Conservation (phyloP, 2,113 vertebrate genomes). For the Meriones unguiculatus region DNA sequence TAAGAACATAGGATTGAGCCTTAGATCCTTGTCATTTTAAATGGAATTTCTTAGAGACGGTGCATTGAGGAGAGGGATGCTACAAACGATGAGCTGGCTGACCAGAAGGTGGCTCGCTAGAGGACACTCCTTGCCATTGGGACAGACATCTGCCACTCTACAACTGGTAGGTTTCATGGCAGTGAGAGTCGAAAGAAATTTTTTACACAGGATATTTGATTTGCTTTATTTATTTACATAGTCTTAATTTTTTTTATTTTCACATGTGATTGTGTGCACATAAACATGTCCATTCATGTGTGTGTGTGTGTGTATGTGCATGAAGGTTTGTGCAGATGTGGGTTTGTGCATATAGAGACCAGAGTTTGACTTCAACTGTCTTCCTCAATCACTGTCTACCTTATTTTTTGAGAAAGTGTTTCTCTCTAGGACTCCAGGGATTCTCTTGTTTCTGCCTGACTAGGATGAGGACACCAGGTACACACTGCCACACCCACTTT, state of each 20-base stretch:
- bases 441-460: background rate
- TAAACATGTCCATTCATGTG: background rate
- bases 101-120: background rate
- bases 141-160: background rate
- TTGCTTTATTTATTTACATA: background rate
- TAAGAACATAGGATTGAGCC: background rate
- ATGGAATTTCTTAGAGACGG: background rate
- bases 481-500: background rate
- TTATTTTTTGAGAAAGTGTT: background rate
- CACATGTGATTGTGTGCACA: background rate
- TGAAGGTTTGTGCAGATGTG: background rate
- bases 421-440: background rate
- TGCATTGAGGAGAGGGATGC: background rate
- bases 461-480: background rate
- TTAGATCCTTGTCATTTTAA: background rate
- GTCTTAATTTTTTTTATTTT: background rate
- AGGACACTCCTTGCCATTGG: background rate
- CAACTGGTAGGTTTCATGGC: background rate
- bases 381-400: background rate
- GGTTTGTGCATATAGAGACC: background rate
- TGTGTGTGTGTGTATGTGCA: background rate
- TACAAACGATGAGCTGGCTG: background rate
- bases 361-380: background rate
- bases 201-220: background rate
- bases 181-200: background rate